These are phyloP conservation scores for Ceratina australensis DNA, from an alignment of 1,140 invertebrate species.

Conservation along the genomic window DNA sequence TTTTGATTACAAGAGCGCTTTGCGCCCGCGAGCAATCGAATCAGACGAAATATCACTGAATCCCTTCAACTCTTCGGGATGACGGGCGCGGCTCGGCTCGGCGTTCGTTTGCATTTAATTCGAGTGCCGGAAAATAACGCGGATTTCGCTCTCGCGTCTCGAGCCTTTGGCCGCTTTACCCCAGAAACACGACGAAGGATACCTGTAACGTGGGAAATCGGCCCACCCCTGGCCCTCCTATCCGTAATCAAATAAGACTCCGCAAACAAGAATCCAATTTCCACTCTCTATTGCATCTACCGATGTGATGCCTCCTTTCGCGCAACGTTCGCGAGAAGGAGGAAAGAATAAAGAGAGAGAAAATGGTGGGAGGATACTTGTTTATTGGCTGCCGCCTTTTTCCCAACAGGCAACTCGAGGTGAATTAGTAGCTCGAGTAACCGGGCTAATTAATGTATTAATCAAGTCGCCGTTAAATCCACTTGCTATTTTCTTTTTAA, in stretches of 20 bases:
- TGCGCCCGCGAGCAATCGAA: slow-evolving; percentile 13
- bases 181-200: not conserved
- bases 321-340: slow-evolving; percentile 6
- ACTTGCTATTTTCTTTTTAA: too few relatives aligned
- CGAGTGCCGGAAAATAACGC: slow-evolving; percentile 12
- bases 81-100: too few relatives aligned
- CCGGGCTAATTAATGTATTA: too few relatives aligned
- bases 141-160: slow-evolving; percentile 25
- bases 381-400: not conserved
- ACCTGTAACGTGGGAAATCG: slow-evolving; percentile 16
- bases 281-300: slow-evolving; percentile 1
- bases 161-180: not conserved
- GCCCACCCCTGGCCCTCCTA: slow-evolving; percentile 1
- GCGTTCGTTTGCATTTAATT: slow-evolving; percentile 40
- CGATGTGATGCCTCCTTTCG: slow-evolving; percentile 22
- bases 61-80: too few relatives aligned
- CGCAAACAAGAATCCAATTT: slow-evolving; percentile 51
- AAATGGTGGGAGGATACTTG: not conserved
- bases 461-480: too few relatives aligned
- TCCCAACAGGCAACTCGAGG: not conserved
- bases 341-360: slow-evolving; percentile 5
- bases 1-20: not conserved
- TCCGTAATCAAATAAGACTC: slow-evolving; percentile 50
- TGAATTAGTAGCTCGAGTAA: not conserved
- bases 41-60: not conserved